These are phyloP conservation scores for Stylophora pistillata DNA, from an alignment of 64 coral and sea anemone species.

Conservation along the genomic window DNA sequence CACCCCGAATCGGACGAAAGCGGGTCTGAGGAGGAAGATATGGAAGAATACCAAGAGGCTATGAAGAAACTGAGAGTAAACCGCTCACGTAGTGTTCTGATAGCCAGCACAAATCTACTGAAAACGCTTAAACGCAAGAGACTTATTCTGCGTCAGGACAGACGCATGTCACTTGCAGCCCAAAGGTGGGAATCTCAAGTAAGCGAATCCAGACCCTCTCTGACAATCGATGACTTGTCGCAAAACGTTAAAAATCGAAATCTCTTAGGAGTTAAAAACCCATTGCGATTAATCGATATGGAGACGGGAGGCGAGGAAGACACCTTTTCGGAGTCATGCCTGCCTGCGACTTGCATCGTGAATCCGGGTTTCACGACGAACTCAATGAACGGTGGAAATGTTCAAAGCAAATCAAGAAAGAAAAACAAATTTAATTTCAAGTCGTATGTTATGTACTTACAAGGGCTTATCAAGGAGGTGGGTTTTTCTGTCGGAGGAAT, in stretches of 20 bases:
- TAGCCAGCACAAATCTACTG: conserved; percentile 85
- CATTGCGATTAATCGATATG: conserved; percentile 13
- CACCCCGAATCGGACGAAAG: conserved; percentile 84
- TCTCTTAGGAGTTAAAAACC: conserved; percentile 18
- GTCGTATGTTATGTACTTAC: conserved; percentile 92
- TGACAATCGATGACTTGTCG: not conserved
- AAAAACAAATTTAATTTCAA: conserved; percentile 93
- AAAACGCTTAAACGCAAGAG: conserved; percentile 76
- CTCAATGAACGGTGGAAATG: not conserved
- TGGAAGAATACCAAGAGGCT: conserved; percentile 89
- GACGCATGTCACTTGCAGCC: conserved; percentile 67
- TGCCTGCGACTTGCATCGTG: conserved; percentile 26
- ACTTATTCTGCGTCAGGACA: conserved; percentile 79
- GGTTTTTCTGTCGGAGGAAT: conserved; percentile 91
- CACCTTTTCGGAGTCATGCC: not conserved
- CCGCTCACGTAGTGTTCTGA: conserved; percentile 80
- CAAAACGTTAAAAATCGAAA: not conserved
- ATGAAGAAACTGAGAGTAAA: conserved; percentile 87
- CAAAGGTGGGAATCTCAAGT: conserved; percentile 63
- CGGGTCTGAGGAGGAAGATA: conserved; percentile 79
- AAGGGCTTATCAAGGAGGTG: conserved; percentile 69
- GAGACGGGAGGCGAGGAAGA: not conserved
- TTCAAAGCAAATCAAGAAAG: conserved; percentile 7
- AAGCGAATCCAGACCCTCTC: conserved; percentile 1
- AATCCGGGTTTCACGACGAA: conserved; percentile 18